phyloP scores from a whole-genome alignment of 1,140 invertebrate genomes.

The Dendroctonus ponderosae region DNA sequence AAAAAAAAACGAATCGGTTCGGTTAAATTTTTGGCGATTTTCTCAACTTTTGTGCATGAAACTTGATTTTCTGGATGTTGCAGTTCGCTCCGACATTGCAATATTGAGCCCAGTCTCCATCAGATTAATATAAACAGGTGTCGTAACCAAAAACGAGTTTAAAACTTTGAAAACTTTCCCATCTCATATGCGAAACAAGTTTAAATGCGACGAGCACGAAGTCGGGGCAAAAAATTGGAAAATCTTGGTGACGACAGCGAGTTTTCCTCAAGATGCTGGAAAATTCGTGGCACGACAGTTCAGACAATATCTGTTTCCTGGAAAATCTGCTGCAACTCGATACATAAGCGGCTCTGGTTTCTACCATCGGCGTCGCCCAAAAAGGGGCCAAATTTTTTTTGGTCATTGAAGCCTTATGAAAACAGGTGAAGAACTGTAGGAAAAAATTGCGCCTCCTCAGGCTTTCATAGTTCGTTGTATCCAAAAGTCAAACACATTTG shows the following conservation, averaged over 20 bases:
- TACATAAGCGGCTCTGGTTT: conserved; percentile 15
- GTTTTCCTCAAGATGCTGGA: conserved; percentile 17
- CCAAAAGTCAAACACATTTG: too few relatives aligned
- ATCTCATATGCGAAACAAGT: conserved; percentile 27
- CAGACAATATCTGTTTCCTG: conserved; percentile 25
- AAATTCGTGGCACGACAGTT: conserved; percentile 26
- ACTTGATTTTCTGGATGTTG: too few relatives aligned
- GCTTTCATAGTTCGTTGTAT: too few relatives aligned
- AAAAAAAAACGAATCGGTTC: too few relatives aligned
- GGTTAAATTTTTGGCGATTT: too few relatives aligned
- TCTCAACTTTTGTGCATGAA: too few relatives aligned
- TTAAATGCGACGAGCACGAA: conserved; percentile 17
- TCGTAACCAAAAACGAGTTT: conserved; percentile 12
- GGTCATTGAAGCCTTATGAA: too few relatives aligned
- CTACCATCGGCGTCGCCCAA: neutral
- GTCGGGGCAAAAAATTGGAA: conserved; percentile 14
- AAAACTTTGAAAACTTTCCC: conserved; percentile 19
- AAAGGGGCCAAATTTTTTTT: neutral
- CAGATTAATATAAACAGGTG: conserved; percentile 12
- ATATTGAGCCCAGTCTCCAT: too few relatives aligned
- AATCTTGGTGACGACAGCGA: conserved; percentile 14
- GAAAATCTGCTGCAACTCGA: conserved; percentile 26
- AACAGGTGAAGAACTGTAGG: too few relatives aligned
- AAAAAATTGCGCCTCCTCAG: too few relatives aligned
- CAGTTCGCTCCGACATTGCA: too few relatives aligned